Conservation (phyloP, 2,113 vertebrate species). For the Tylochromis polylepis region DNA sequence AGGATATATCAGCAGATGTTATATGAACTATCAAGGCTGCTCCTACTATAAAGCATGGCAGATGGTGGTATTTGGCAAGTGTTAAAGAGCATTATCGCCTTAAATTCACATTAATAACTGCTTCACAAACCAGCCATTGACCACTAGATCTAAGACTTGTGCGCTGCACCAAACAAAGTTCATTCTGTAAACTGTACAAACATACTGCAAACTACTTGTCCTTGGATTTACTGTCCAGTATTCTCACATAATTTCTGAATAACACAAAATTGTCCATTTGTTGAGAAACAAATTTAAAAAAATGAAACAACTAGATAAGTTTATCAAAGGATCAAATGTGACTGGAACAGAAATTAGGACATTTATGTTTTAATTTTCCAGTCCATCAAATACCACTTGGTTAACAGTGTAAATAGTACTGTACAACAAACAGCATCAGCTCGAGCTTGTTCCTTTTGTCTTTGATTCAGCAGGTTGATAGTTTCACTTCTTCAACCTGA, state of each 20-base stretch:
- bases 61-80: not conserved
- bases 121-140: not conserved
- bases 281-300: not conserved
- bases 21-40: not conserved
- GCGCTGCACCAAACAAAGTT: not conserved
- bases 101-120: not conserved
- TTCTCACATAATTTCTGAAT: not conserved
- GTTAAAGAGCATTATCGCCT: not conserved
- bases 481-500: not conserved
- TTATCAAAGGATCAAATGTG: not conserved
- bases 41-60: not conserved
- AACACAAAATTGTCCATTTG: not conserved
- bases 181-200: not conserved
- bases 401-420: not conserved
- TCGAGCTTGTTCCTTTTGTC: not conserved
- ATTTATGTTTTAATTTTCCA: not conserved
- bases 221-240: not conserved
- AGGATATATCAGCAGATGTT: not conserved
- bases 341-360: not conserved
- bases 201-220: not conserved
- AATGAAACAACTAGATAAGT: not conserved
- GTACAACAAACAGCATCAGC: not conserved
- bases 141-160: not conserved
- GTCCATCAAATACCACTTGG: not conserved
- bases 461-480: not conserved